Base-by-base conservation (phyloP, 2,888 invertebrate genomes). In the Aporophyla nigra region DNA sequence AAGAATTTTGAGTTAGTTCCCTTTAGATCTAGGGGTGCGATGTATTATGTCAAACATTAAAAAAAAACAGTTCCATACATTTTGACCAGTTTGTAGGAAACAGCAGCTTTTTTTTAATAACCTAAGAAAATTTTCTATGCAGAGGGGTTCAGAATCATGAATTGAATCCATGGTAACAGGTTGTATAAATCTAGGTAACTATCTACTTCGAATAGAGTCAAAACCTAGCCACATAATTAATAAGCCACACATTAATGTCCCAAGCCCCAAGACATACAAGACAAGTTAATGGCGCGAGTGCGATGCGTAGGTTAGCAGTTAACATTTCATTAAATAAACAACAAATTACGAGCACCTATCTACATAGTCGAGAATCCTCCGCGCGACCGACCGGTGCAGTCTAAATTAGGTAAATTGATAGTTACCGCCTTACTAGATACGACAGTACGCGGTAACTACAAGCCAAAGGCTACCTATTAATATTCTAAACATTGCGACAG, bases 401-500 rank as follows among this genome's bases (percentile, higher is more conserved):
- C 76, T 81, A 75, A 85, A 86, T 78, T 83, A 81, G 74, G 81
- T 86, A 86, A 80, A 81, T 74, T 79, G 83, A 76, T 84, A 81
- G 78, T 81, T 75, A 84, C 78, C 75, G 78, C 71, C 61, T 73
- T 58, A 69, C 73, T 77, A 68, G 59, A 69, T 54, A 53, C 71
- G 69, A 51, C 62, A 69, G 54, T 63, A 68, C 24, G 63, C 70
- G 71, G 61, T 77, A 76, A 81, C 82, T 75, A 76, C 74, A 86
- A 77, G 78, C 75, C 74, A 84, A 81, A 81, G 81, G 81, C 78
- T 78, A 82, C 72, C 72, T 83, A 86, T 86, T 86, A 86, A 85
- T 85, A 86, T 86, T 85, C 81, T 73, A 76, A 80, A 74, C 67
- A 73, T 78, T 76, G 76, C 76, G 67, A 74, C 83, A 83, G 77